A percentile compares a stretch with the other conserved stretches of the same genome.
These are phyloP conservation scores for Nebria brevicollis DNA, from an alignment of 2,888 invertebrate genomes.

Conservation along the genomic window DNA sequence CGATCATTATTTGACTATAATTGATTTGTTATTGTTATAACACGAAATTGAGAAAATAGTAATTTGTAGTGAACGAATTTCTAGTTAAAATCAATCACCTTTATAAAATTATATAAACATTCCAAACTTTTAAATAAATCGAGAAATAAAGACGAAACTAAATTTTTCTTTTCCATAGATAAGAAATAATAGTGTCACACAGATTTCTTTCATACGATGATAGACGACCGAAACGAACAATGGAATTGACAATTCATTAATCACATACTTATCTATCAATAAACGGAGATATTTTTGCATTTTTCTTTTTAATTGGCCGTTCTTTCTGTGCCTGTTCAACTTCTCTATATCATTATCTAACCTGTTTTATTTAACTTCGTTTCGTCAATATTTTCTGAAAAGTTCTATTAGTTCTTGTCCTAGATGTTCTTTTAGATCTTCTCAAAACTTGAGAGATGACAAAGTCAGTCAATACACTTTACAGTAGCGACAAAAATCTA, in stretches of 20 bases:
- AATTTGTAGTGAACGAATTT: too few species aligned
- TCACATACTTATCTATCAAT: neutral
- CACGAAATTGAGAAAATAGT: too few species aligned
- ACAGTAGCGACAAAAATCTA: too few species aligned
- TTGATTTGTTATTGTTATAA: too few species aligned
- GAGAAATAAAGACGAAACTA: neutral
- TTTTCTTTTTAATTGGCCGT: neutral
- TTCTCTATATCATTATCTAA: neutral
- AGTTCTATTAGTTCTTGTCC: neutral
- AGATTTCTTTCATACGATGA: neutral
- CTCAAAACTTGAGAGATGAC: too few species aligned
- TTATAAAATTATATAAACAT: too few species aligned
- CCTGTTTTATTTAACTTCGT: neutral
- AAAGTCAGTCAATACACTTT: too few species aligned
- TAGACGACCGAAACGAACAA: neutral
- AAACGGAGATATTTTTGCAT: neutral
- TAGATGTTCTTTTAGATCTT: neutral
- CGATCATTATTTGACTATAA: too few species aligned
- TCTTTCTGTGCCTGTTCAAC: neutral
- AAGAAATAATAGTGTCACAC: neutral
- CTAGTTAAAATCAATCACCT: too few species aligned
- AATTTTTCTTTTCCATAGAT: neutral
- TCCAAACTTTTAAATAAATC: neutral
- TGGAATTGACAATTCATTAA: constrained; percentile 1
- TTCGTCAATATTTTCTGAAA: neutral